Evolutionary conservation across 2,797 vertebrate genomes (phyloP), one percentile per base, ranked within the genome.

Genomic region (Brachyalestes nurse): DNA sequence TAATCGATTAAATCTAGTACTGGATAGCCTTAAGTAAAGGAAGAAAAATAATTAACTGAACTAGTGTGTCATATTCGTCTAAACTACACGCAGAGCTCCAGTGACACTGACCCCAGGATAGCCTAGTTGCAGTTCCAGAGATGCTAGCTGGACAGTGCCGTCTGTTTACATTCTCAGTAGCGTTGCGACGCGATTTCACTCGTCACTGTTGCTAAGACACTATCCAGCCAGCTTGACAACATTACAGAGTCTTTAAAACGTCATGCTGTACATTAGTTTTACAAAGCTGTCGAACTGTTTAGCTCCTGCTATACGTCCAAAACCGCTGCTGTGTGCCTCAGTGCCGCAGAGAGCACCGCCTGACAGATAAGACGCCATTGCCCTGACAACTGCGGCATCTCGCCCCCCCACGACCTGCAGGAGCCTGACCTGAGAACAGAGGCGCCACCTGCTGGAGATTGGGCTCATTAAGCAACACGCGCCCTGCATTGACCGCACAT

Each of bases 311-410:
- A 40, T 45, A 67, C 16, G 21, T 64, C 45, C 57, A 38, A 45
- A 61, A 72, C 67, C 58, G 12, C 77, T 38, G 71, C 78, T 75
- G 57, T 45, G 62, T 53, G 65, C 76, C 14, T 66, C 75, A 23
- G 65, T 42, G 49, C 65, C 47, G 81, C 64, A 74, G 71, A 75
- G 10, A 49, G 67, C 25, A 77, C 60, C 64, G 61, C 51, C 45
- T n/a, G 58, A 23, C 25, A 75, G 34, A 69, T 65, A 73, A 81
- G 72, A 81, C 87, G 82, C 84, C 84, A 87, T 88, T 86, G 85
- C 81, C 79, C 77, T 85, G 80, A 86, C 84, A 86, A 85, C 83
- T 85, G 82, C 75, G 45, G 85, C 74, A 83, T 83, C 77, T 49
- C 77, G n/a, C 38, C 64, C 16, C 53, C 19, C 66, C 8, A 60